Conservation (phyloP, 2,888 invertebrate species). For the Cephalotes varians region DNA sequence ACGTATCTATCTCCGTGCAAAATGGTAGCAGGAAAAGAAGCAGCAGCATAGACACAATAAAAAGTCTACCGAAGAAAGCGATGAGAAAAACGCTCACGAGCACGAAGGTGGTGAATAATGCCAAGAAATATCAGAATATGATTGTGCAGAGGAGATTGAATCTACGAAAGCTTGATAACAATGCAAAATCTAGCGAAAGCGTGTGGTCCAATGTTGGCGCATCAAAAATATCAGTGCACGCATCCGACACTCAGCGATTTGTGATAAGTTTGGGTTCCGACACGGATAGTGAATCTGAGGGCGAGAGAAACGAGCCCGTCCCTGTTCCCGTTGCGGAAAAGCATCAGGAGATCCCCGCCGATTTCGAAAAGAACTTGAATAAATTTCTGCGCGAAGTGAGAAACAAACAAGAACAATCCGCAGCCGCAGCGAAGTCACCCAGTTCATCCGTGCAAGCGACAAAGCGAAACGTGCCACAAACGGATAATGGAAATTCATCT, state of each 20-base stretch:
- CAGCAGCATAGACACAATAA: constrained; percentile 13
- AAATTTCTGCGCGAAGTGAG: constrained; percentile 82
- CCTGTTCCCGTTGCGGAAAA: constrained; percentile 13
- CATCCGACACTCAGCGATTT: constrained; percentile 74
- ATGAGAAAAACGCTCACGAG: constrained; percentile 74
- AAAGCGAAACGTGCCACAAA: constrained; percentile 50
- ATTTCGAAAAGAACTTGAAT: constrained; percentile 84
- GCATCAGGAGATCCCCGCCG: constrained; percentile 71
- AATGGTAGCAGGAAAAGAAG: not conserved
- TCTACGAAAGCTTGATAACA: constrained; percentile 74
- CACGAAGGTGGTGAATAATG: constrained; percentile 81
- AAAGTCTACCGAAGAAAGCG: constrained; percentile 74
- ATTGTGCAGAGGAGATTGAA: constrained; percentile 77
- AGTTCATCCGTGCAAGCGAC: not conserved
- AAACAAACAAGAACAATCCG: constrained; percentile 80
- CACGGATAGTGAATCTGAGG: constrained; percentile 81
- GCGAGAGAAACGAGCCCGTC: constrained; percentile 55
- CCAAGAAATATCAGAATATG: constrained; percentile 80
- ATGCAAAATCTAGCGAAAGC: constrained; percentile 65
- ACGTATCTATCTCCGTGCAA: not conserved
- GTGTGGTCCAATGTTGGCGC: constrained; percentile 70
- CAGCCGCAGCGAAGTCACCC: constrained; percentile 59
- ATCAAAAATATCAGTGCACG: constrained; percentile 69
- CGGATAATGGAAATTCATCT: constrained; percentile 49
- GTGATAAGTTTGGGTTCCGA: constrained; percentile 82